Percentiles rank a stretch among this genome's conserved stretches.
Conservation (phyloP, 2,888 invertebrate genomes). For the Drosophila anceps region DNA sequence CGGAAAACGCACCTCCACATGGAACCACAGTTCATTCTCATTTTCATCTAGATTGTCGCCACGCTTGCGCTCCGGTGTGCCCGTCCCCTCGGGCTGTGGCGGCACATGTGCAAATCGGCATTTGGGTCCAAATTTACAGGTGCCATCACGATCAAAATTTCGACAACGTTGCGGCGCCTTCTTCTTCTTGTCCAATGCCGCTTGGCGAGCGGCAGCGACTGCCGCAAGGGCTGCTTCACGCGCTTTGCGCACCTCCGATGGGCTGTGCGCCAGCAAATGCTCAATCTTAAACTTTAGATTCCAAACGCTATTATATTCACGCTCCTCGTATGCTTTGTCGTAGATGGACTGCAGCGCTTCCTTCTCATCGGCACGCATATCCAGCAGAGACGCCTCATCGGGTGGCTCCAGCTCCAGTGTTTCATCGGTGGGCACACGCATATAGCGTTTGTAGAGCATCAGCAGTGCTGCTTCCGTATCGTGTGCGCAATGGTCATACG, state of each 20-base stretch:
- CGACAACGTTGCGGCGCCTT: conserved; percentile 86
- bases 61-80: conserved; percentile 52
- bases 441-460: conserved; percentile 90
- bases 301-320: conserved; percentile 90
- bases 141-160: conserved; percentile 87
- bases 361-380: conserved; percentile 90
- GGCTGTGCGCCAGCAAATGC: conserved; percentile 87
- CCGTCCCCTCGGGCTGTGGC: conserved; percentile 59
- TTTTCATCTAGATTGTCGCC: conserved; percentile 70
- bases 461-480: conserved; percentile 90
- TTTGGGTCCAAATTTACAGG: conserved; percentile 90
- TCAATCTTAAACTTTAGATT: conserved; percentile 89
- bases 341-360: conserved; percentile 92
- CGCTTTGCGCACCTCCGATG: conserved; percentile 85
- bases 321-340: conserved; percentile 89
- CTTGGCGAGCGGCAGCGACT: conserved; percentile 82
- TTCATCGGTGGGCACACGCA: conserved; percentile 65
- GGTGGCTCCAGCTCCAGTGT: conserved; percentile 28
- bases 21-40: conserved; percentile 86
- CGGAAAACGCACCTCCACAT: conserved; percentile 91
- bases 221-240: conserved; percentile 83
- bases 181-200: conserved; percentile 67
- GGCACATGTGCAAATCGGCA: conserved; percentile 90
- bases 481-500: conserved; percentile 88
- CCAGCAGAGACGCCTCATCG: conserved; percentile 87